phyloP scores from a whole-genome alignment of 2,797 vertebrate species.

The Aphelocoma californica region DNA sequence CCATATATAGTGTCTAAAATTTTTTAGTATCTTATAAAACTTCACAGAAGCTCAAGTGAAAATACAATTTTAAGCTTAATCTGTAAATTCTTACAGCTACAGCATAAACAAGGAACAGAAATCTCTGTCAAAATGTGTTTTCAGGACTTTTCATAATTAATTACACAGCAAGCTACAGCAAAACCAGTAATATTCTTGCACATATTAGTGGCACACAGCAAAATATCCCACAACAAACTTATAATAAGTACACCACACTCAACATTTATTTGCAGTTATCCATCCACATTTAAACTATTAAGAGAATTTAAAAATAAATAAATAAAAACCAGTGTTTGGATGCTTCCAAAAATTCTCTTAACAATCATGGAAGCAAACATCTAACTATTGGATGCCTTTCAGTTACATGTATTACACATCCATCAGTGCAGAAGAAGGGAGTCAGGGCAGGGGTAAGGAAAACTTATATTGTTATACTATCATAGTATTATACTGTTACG shows the following conservation, averaged over 20 bases:
- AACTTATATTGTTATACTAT: background rate
- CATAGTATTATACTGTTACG: background rate
- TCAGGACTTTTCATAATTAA: background rate
- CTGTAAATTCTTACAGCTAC: background rate
- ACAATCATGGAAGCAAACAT: conserved; percentile 28
- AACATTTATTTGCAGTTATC: conserved; percentile 95
- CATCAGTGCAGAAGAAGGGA: background rate
- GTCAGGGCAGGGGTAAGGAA: background rate
- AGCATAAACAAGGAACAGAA: background rate
- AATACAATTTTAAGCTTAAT: background rate
- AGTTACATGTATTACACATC: conserved; percentile 63
- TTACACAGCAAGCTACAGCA: background rate
- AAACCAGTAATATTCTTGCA: conserved; percentile 35
- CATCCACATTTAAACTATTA: conserved; percentile 90
- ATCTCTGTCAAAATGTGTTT: background rate
- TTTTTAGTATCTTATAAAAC: background rate
- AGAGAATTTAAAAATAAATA: conserved; percentile 78
- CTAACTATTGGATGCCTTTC: conserved; percentile 56
- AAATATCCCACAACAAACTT: conserved; percentile 97
- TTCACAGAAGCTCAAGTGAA: background rate
- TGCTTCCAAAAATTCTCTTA: conserved; percentile 58
- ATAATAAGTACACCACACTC: conserved; percentile 89
- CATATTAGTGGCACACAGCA: background rate
- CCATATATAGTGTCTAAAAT: background rate
- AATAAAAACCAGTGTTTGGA: conserved; percentile 57